Conservation (phyloP, 2,113 vertebrate species). For the Cavia aperea region DNA sequence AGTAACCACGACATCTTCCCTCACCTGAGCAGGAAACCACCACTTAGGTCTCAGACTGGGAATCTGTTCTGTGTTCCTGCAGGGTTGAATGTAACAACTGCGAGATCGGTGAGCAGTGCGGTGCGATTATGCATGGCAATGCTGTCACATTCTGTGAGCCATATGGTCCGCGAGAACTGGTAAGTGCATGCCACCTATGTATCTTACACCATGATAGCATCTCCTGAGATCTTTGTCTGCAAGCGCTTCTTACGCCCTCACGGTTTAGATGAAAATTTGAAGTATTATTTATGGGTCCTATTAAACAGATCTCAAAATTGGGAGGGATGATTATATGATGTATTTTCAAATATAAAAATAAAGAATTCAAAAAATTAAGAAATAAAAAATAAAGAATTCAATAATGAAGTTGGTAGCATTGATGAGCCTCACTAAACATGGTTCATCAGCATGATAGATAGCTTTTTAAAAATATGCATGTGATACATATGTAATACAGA, state of each 20-base stretch:
- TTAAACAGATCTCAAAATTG: conserved; percentile 21
- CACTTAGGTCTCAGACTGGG: not conserved
- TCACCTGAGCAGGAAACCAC: not conserved
- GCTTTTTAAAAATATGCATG: not conserved
- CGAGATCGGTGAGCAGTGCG: conserved; percentile 89
- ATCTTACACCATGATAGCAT: not conserved
- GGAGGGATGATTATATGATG: not conserved
- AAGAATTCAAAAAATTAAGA: not conserved
- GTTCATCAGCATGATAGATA: not conserved
- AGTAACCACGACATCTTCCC: not conserved
- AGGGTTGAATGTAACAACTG: conserved; percentile 93
- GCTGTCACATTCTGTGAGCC: conserved; percentile 94
- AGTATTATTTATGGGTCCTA: not conserved
- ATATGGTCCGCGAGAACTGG: conserved; percentile 91
- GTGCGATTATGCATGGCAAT: conserved; percentile 89
- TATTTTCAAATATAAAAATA: conserved; percentile 37
- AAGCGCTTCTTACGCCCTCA: not conserved
- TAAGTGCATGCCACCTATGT: conserved; percentile 71
- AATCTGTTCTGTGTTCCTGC: conserved; percentile 59
- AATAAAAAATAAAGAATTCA: conserved; percentile 20
- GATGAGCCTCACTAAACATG: not conserved
- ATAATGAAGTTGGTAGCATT: not conserved
- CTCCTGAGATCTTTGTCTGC: not conserved
- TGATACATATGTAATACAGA: not conserved
- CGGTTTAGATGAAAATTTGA: not conserved